These are phyloP conservation scores for Brachionus rotundiformis DNA, from an alignment of 1,140 invertebrate species.

Conservation along the genomic window DNA sequence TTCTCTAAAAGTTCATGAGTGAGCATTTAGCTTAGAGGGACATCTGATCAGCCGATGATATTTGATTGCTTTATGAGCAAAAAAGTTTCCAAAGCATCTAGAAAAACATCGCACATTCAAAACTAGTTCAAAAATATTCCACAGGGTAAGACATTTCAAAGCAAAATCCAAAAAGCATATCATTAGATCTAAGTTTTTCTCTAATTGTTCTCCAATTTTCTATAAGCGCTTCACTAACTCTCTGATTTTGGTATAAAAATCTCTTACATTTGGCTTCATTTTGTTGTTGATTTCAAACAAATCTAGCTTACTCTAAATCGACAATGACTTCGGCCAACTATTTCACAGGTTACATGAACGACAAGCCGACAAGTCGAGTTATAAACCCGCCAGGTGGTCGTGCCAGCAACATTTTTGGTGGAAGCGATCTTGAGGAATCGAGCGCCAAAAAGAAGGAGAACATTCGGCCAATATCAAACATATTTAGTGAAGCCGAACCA, in stretches of 20 bases:
- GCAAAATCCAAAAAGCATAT: not conserved
- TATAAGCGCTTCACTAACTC: constrained; percentile 23
- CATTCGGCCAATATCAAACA: constrained; percentile 21
- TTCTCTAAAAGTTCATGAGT: not conserved
- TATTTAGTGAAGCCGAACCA: not conserved
- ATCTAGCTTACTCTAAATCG: not conserved
- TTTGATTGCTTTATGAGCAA: too few species aligned
- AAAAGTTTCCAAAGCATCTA: not conserved
- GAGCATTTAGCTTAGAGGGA: not conserved
- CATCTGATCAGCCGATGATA: not conserved
- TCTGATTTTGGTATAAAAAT: not conserved
- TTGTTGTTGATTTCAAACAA: not conserved
- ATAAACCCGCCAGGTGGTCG: constrained; percentile 37
- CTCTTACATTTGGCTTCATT: not conserved
- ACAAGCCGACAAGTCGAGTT: constrained; percentile 10
- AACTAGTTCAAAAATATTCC: not conserved
- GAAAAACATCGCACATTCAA: not conserved
- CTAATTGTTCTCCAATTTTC: not conserved
- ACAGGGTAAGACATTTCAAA: not conserved
- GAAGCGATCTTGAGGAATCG: not conserved
- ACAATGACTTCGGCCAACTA: constrained; percentile 25
- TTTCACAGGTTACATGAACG: constrained; percentile 8
- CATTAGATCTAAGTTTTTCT: not conserved
- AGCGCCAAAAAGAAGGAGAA: not conserved
- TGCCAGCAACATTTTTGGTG: constrained; percentile 29